These are phyloP conservation scores for Aromia moschata DNA, from an alignment of 2,888 invertebrate species.

Conservation along the genomic window DNA sequence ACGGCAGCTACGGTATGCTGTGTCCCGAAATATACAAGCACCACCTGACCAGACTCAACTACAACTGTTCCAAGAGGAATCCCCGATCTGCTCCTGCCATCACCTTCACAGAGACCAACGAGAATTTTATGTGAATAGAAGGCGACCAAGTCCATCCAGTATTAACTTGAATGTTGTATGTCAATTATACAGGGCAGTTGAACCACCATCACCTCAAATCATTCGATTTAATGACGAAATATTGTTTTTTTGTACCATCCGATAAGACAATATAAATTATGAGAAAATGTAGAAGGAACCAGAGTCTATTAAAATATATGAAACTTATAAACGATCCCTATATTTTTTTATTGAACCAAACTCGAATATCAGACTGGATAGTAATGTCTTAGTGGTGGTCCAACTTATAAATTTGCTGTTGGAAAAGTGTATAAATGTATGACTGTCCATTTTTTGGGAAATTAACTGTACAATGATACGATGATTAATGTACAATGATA, in stretches of 20 bases:
- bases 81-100: slow-evolving; percentile 72
- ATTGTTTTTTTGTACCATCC: too few species aligned
- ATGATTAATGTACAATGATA: too few species aligned
- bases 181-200: slow-evolving; percentile 29
- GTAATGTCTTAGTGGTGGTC: slow-evolving; percentile 1
- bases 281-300: too few species aligned
- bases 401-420: neutral
- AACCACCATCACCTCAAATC: neutral
- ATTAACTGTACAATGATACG: slow-evolving; percentile 4
- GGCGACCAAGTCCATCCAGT: slow-evolving; percentile 23
- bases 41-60: slow-evolving; percentile 39
- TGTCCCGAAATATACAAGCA: slow-evolving; percentile 42
- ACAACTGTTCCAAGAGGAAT: slow-evolving; percentile 42
- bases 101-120: slow-evolving; percentile 63
- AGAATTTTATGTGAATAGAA: slow-evolving; percentile 36
- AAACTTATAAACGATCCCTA: too few species aligned
- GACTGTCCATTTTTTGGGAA: slow-evolving; percentile 6
- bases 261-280: too few species aligned
- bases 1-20: slow-evolving; percentile 38
- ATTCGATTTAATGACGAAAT: too few species aligned
- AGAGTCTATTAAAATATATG: too few species aligned
- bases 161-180: slow-evolving; percentile 31
- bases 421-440: neutral
- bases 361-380: neutral
- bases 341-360: too few species aligned